These are phyloP conservation scores for Azemiops feae DNA, from an alignment of 2,113 vertebrate species.

Conservation along the genomic window DNA sequence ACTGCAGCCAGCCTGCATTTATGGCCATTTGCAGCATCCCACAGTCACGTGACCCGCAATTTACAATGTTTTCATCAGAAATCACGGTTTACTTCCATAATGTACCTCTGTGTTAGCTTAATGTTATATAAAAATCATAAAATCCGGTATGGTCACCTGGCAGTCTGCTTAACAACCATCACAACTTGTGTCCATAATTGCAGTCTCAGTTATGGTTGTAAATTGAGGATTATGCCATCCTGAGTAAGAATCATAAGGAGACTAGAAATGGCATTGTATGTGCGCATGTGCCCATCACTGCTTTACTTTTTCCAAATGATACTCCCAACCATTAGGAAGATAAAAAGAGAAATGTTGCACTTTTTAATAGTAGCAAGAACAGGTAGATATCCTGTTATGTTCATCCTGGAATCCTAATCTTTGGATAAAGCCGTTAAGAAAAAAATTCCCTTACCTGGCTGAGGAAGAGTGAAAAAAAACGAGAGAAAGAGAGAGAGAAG, in stretches of 20 bases:
- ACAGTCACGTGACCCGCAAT: background rate
- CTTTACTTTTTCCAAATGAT: background rate
- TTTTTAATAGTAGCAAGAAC: background rate
- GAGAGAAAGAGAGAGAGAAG: slow-evolving; percentile 1
- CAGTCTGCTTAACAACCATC: background rate
- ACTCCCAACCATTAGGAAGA: background rate
- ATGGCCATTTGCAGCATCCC: background rate
- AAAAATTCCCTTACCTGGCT: background rate
- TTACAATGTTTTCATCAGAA: background rate
- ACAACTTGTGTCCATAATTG: background rate
- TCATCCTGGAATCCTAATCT: slow-evolving; percentile 16
- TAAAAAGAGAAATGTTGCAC: background rate
- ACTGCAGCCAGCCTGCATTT: background rate
- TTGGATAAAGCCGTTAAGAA: slow-evolving; percentile 34
- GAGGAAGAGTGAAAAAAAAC: background rate
- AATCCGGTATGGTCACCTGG: background rate
- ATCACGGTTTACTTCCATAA: background rate
- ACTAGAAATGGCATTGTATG: background rate
- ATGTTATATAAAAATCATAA: background rate
- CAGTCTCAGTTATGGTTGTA: background rate
- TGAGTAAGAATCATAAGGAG: slow-evolving; percentile 4
- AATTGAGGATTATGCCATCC: background rate
- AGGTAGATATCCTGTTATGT: background rate
- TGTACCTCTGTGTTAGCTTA: background rate
- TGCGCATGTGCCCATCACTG: background rate